Evolutionary conservation across 2,888 invertebrate species (phyloP).

Genomic region (Macropis europaea): DNA sequence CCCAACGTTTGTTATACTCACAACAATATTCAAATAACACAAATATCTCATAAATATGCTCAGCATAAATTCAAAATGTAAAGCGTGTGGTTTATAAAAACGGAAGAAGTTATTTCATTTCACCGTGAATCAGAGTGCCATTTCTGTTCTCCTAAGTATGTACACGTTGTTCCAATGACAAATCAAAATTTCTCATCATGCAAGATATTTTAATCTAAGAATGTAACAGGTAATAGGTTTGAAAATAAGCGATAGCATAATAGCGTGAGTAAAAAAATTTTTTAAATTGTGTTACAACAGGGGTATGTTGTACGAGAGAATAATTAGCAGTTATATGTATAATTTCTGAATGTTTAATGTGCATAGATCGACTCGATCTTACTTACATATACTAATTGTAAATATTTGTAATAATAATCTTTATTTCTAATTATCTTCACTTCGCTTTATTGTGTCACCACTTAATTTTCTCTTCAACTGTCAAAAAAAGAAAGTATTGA

Average conservation of each 20-base stretch:
- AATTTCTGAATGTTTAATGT: conserved; percentile 49
- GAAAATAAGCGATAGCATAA: conserved; percentile 27
- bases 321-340: conserved; percentile 42
- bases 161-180: conserved; percentile 38
- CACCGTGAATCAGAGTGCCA: conserved; percentile 78
- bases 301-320: conserved; percentile 22
- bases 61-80: conserved; percentile 11
- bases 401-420: conserved; percentile 64
- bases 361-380: conserved; percentile 48
- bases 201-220: conserved; percentile 40
- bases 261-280: conserved; percentile 18
- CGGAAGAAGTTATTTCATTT: conserved; percentile 48
- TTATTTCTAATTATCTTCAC: conserved; percentile 44
- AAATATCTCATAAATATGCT: conserved; percentile 1
- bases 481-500: not conserved
- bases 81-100: conserved; percentile 35
- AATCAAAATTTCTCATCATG: conserved; percentile 59
- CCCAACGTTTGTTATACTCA: not conserved
- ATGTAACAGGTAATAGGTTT: conserved; percentile 30
- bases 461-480: conserved; percentile 26
- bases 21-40: not conserved
- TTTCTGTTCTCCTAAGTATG: conserved; percentile 56
- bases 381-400: conserved; percentile 59
- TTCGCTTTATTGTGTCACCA: conserved; percentile 39
- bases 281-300: conserved; percentile 27